Evolutionary conservation across 1,140 invertebrate genomes (phyloP).

Genomic region (Bombus pascuorum): DNA sequence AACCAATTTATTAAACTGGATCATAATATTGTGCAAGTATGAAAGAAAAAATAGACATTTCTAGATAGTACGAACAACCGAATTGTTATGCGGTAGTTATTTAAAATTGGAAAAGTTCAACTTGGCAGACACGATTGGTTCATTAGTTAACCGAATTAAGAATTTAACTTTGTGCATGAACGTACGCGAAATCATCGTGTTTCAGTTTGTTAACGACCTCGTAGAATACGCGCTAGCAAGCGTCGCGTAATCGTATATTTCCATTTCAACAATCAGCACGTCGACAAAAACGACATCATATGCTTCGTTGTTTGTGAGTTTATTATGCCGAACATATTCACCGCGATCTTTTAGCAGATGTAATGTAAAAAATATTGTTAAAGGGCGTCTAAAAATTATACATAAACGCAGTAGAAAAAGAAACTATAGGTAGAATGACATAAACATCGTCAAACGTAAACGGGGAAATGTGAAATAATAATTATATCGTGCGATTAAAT

Average conservation of each 20-base stretch:
- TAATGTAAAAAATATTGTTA: neutral
- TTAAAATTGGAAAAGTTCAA: neutral
- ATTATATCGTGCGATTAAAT: neutral
- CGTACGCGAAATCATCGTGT: neutral
- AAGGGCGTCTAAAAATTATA: neutral
- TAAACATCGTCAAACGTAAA: neutral
- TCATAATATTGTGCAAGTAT: too few relatives aligned
- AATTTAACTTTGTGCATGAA: neutral
- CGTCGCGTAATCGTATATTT: neutral
- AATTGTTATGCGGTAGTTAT: neutral
- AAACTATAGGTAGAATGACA: neutral
- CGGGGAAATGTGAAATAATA: neutral
- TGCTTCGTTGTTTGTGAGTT: neutral
- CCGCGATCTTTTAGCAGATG: neutral
- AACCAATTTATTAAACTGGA: too few relatives aligned
- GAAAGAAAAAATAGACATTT: too few relatives aligned
- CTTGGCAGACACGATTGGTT: neutral
- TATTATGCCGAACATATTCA: neutral
- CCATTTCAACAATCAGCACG: neutral
- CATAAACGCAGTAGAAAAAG: neutral
- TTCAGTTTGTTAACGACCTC: constrained; percentile 14
- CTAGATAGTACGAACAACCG: too few relatives aligned
- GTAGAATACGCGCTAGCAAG: neutral
- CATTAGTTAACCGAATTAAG: neutral
- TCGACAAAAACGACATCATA: neutral